These are phyloP conservation scores for Nasonia giraulti DNA, from an alignment of 1,140 invertebrate species.

Conservation along the genomic window DNA sequence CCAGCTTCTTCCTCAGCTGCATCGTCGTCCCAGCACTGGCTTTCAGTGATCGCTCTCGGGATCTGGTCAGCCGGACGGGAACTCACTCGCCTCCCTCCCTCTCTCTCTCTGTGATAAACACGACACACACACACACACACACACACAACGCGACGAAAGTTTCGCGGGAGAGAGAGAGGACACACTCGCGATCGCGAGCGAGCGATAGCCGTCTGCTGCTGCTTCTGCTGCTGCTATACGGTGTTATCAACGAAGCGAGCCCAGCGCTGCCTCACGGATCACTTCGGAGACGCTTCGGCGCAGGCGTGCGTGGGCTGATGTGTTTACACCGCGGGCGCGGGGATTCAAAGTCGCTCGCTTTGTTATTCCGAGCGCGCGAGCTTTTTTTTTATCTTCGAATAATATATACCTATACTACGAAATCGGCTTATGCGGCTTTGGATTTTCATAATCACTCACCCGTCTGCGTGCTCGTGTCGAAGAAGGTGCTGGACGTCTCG, in stretches of 20 bases:
- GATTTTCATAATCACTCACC: constrained; percentile 77
- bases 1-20: neutral
- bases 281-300: neutral
- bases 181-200: neutral
- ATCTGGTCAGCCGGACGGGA: neutral
- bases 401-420: too few relatives aligned
- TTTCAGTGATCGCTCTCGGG: neutral
- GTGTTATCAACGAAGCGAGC: neutral
- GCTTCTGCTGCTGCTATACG: neutral
- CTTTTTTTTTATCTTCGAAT: too few relatives aligned
- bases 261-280: neutral
- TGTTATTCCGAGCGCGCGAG: too few relatives aligned
- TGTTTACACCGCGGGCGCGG: neutral
- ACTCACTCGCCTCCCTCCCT: neutral
- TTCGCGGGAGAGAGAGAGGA: neutral
- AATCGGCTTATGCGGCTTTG: neutral
- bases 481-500: constrained; percentile 92
- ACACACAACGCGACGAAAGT: neutral
- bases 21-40: neutral
- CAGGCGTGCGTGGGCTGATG: neutral
- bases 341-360: neutral
- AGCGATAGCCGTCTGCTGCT: neutral
- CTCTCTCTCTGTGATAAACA: neutral
- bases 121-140: neutral
- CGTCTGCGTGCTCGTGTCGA: constrained; percentile 94